phyloP scores from a whole-genome alignment of 2,797 vertebrate genomes.

The Megalops cyprinoides region DNA sequence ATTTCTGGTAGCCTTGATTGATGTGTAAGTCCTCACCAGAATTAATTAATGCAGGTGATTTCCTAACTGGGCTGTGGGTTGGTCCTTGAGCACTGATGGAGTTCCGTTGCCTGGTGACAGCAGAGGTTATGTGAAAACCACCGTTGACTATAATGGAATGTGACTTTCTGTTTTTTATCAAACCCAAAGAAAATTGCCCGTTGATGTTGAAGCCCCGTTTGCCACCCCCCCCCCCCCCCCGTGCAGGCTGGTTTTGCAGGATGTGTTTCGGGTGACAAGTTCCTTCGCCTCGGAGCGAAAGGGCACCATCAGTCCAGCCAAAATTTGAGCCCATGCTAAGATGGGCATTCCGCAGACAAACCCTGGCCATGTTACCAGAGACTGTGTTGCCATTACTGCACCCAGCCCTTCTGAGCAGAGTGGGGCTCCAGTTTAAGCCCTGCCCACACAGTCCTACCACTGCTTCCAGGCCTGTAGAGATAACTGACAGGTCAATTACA shows the following conservation, averaged over 20 bases:
- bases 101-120: not conserved
- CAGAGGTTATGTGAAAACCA: no score
- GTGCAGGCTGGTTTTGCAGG: not conserved
- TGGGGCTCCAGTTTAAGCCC: not conserved
- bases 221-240: no score
- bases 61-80: not conserved
- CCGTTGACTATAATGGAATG: not conserved
- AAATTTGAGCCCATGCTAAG: not conserved
- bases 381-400: not conserved
- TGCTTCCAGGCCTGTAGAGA: not conserved
- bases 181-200: not conserved
- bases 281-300: not conserved
- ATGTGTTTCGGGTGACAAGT: not conserved
- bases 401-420: not conserved
- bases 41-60: not conserved
- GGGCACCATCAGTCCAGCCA: not conserved
- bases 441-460: not conserved
- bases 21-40: not conserved
- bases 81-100: not conserved
- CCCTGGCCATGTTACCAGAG: not conserved
- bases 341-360: not conserved
- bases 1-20: no score
- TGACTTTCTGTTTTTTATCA: not conserved
- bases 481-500: not conserved
- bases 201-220: not conserved